phyloP scores from a whole-genome alignment of 2,113 vertebrate species.

The rabbit (Oryctolagus cuniculus) region mOryCun1.1 NC_091441.1:101011501-101012000 shows the following conservation, averaged over 20 bases:
- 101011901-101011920: neutral
- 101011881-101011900: neutral
- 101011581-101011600: neutral
- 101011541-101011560: neutral
- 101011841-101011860: neutral
- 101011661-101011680: neutral
- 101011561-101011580: neutral
- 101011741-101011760: neutral
- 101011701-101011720: neutral
- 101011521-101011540: neutral
- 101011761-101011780: neutral
- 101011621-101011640: neutral
- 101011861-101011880: neutral
- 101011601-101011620: neutral
- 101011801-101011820: neutral
- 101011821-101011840: neutral
- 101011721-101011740: neutral
- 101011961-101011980: neutral
- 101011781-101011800: neutral
- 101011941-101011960: neutral
- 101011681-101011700: neutral
- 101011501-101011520: neutral
- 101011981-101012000: neutral
- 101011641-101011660: neutral
- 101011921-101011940: neutral